These are phyloP conservation scores for Ctenicera cuprea DNA, from an alignment of 2,888 invertebrate genomes.

Conservation along the genomic window DNA sequence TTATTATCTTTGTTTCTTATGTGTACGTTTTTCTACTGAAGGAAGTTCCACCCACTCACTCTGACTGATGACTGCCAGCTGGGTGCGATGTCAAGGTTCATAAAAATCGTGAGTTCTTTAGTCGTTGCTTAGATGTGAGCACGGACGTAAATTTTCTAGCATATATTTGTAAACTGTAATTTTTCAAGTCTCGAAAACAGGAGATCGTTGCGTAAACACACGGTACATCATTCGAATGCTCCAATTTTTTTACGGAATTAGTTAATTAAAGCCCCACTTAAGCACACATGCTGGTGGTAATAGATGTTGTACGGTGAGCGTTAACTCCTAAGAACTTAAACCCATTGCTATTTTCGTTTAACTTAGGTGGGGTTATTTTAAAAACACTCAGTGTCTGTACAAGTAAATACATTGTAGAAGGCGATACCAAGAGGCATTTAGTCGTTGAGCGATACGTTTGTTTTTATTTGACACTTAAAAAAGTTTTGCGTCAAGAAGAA, in stretches of 20 bases:
- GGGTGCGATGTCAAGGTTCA: slow-evolving; percentile 57
- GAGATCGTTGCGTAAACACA: slow-evolving; percentile 36
- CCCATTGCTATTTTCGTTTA: slow-evolving; percentile 1
- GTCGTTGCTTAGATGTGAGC: slow-evolving; percentile 43
- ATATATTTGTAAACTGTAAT: slow-evolving; percentile 49
- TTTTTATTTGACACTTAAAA: too few species aligned
- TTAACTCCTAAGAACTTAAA: background rate
- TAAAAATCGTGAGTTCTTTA: slow-evolving; percentile 55
- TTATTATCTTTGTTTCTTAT: slow-evolving; percentile 45
- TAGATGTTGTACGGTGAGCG: background rate
- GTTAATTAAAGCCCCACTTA: slow-evolving; percentile 29
- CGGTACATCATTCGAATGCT: slow-evolving; percentile 33
- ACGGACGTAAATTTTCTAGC: slow-evolving; percentile 44
- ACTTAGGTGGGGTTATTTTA: slow-evolving; percentile 21
- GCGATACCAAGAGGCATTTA: background rate
- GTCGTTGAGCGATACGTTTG: background rate
- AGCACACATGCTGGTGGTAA: slow-evolving; percentile 6
- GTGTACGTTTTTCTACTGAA: slow-evolving; percentile 38
- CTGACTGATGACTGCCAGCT: slow-evolving; percentile 59
- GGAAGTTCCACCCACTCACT: slow-evolving; percentile 48
- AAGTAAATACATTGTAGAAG: background rate
- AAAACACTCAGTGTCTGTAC: slow-evolving; percentile 4
- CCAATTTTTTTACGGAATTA: slow-evolving; percentile 33
- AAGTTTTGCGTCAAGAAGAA: too few species aligned
- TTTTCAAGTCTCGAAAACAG: slow-evolving; percentile 42